Base-by-base conservation (phyloP, 1,140 invertebrate genomes). In the Odontomachus brunneus region DNA sequence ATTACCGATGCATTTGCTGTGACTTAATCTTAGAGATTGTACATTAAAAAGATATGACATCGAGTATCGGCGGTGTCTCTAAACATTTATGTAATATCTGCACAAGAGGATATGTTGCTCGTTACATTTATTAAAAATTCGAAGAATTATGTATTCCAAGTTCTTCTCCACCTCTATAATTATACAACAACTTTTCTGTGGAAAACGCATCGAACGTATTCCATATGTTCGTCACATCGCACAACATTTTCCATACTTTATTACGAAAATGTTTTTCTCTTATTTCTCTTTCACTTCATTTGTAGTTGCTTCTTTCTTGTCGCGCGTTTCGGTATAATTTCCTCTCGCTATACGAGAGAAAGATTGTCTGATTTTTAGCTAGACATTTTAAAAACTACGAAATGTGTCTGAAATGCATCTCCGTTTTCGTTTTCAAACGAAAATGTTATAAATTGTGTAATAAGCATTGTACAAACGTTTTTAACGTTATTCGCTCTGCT, bases 401-500 rank as follows among this genome's bases (percentile, higher is more conserved):
- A 3, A 51, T 22, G 2, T 17, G 24, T 17, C 0, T 22, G 22
- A 17, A 44, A 59, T 72, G 15, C 15, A 55, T 55, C 19, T 71
- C 5, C 17, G 26, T 22, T 5, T 38, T 19, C 15, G 7, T 44
- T 72, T 22, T 71, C 4, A 71, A 0, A 53, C n/a, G 1, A 55
- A 72, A 55, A 55, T 33, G 2, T 53, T 7, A 71, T 53, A 69
- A n/a, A 29, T 51, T 71, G 19, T 55, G 19, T 19, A 67, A 11
- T n/a, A 48, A 26, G 11, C 29, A 26, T 48, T 15, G 38, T 44
- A 24, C 7, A 48, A 29, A 48, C 49, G n/a, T n/a, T 9, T 44
- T 49, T 51, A 12, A 66, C 19, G 19, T 17, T 65, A 53, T 38
- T 76, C 24, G 26, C 44, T 75, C 15, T 65, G 24, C 57, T 76